Evolutionary conservation across 2,113 vertebrate species (phyloP).

Genomic region (Oreochromis aureus): DNA sequence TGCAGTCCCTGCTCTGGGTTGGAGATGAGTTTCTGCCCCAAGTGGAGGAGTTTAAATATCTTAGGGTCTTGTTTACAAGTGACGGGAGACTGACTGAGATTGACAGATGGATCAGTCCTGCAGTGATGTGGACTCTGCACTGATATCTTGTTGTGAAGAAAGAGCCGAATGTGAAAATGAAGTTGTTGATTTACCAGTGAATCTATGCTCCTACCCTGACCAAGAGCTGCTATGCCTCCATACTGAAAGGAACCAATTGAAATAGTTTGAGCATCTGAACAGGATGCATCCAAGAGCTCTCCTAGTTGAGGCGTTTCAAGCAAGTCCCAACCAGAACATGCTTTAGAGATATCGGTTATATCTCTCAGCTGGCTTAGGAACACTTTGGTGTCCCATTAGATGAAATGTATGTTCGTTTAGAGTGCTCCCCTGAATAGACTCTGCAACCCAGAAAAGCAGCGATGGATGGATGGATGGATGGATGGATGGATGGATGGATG

Average conservation of each 20-base stretch:
- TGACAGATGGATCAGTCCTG: not conserved
- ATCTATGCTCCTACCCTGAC: too few relatives aligned
- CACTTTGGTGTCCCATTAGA: not conserved
- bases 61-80: not conserved
- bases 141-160: not conserved
- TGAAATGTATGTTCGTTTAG: not conserved
- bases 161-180: not conserved
- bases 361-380: not conserved
- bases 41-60: not conserved
- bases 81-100: not conserved
- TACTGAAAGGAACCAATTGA: not conserved
- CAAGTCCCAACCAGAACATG: not conserved
- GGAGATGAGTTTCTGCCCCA: not conserved
- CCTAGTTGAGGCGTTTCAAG: not conserved
- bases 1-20: not conserved
- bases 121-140: not conserved
- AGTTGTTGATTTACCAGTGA: too few relatives aligned
- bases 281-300: not conserved
- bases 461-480: not conserved
- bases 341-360: not conserved
- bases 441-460: too few relatives aligned
- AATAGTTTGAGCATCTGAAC: not conserved
- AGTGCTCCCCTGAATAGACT: too few relatives aligned
- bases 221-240: not conserved
- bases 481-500: too few relatives aligned